These are phyloP conservation scores for Venustoraphidia nigricollis DNA, from an alignment of 2,888 invertebrate genomes.

Conservation along the genomic window DNA sequence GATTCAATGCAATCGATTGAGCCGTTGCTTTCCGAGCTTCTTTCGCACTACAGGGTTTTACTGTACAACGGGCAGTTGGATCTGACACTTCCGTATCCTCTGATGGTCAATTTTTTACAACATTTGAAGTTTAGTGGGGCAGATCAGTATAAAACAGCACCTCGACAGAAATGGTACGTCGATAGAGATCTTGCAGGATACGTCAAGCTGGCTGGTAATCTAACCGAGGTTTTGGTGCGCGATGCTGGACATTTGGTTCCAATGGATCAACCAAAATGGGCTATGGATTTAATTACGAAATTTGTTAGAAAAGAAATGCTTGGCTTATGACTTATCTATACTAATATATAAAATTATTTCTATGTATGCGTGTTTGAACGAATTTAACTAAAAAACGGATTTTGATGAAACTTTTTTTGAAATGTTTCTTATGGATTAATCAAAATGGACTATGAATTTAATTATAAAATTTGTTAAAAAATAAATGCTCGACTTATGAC, in stretches of 20 bases:
- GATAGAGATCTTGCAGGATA: slow-evolving; percentile 50
- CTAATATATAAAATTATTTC: no score
- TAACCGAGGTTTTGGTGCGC: slow-evolving; percentile 50
- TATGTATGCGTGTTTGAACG: no score
- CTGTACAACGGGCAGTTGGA: slow-evolving; percentile 54
- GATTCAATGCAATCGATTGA: slow-evolving; percentile 45
- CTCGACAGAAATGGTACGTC: slow-evolving; percentile 45
- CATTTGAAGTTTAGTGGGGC: slow-evolving; percentile 45
- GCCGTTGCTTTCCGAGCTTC: slow-evolving; percentile 26
- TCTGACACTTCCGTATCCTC: slow-evolving; percentile 43
- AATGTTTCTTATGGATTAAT: no score
- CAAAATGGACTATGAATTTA: no score
- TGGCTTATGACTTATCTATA: no score
- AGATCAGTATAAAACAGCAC: slow-evolving; percentile 39
- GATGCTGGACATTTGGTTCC: slow-evolving; percentile 55
- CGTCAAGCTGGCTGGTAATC: slow-evolving; percentile 42
- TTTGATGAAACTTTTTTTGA: no score
- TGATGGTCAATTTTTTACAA: slow-evolving; percentile 44
- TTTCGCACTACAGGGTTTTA: slow-evolving; percentile 36
- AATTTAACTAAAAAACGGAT: no score
- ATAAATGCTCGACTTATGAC: no score
- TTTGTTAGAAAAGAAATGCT: no score
- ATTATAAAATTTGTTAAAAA: no score
- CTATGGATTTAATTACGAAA: slow-evolving; percentile 11
- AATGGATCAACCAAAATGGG: slow-evolving; percentile 40